Evolutionary conservation across 2,888 invertebrate species (phyloP), one percentile per base, ranked within the genome.

Genomic region (Pyrgus malvae): DNA sequence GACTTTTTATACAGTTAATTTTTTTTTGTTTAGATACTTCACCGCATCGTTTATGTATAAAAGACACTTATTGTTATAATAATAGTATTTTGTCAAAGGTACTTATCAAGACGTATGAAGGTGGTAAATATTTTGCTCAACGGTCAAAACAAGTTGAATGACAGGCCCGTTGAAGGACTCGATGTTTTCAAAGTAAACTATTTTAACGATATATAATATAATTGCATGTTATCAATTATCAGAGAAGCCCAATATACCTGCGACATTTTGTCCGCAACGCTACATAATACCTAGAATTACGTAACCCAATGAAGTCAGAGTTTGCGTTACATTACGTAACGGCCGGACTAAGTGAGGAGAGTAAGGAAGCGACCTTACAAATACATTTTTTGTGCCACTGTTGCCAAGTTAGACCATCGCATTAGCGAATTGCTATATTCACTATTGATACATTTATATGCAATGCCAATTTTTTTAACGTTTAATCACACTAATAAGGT

Each of bases 241-340:
- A 41, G 33, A 69, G 69, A 72, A 72, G 70, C 70, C 69, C 64
- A 70, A 70, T 74, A 68, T 62, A 61, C 65, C 69, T 73, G 70
- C 77, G 78, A 78, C 76, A 80, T 78, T 79, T 70, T 54, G 75
- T 73, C 69, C 69, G 70, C 69, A 64, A 66, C 60, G 72, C 76
- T 71, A 75, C 72, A 76, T 77, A 79, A 77, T 76, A 72, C 69
- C 56, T 55, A 42, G 41, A 48, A 67, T 84, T 83, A 79, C 69
- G 70, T 82, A 82, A 83, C 64, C 56, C 68, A 74, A 74, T 72
- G 71, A 72, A 81, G 77, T 75, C 74, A 72, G 67, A 77, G 77
- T 77, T 77, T 74, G 74, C 69, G 69, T 74, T 73, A 63, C 64
- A 59, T 84, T 82, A 78, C 65, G 66, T 78, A 83, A 83, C 58